Percentiles rank a stretch among this genome's conserved stretches.
Conservation (phyloP, 2,113 vertebrate genomes). For the Plecotus auritus region DNA sequence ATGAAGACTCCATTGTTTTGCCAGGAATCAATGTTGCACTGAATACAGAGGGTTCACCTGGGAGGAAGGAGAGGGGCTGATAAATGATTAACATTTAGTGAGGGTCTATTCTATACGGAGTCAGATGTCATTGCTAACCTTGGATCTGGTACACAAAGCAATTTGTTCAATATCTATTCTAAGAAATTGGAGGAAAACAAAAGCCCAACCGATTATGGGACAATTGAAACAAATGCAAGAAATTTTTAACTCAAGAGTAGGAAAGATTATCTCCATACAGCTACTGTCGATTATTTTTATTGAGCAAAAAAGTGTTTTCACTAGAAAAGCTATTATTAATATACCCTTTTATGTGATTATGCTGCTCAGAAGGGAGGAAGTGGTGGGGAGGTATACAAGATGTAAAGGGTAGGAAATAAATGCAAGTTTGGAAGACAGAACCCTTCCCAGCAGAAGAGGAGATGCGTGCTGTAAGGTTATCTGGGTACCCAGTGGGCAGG, state of each 20-base stretch:
- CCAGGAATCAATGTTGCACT: neutral
- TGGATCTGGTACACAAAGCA: neutral
- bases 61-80: neutral
- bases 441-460: neutral
- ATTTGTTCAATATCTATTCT: neutral
- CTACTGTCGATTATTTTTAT: conserved; percentile 52
- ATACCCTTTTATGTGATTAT: neutral
- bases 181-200: neutral
- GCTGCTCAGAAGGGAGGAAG: neutral
- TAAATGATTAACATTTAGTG: neutral
- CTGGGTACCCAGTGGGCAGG: neutral
- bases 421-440: neutral
- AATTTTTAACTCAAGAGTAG: neutral
- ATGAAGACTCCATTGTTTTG: neutral
- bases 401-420: neutral
- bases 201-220: neutral
- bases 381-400: neutral
- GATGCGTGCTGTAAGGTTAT: neutral
- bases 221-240: neutral
- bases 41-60: neutral
- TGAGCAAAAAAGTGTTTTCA: conserved; percentile 8
- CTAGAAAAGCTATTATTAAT: neutral
- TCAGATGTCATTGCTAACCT: neutral
- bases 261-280: neutral
- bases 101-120: neutral